Evolutionary conservation across 2,797 vertebrate species (phyloP).

Genomic region (Acanthopagrus latus): DNA sequence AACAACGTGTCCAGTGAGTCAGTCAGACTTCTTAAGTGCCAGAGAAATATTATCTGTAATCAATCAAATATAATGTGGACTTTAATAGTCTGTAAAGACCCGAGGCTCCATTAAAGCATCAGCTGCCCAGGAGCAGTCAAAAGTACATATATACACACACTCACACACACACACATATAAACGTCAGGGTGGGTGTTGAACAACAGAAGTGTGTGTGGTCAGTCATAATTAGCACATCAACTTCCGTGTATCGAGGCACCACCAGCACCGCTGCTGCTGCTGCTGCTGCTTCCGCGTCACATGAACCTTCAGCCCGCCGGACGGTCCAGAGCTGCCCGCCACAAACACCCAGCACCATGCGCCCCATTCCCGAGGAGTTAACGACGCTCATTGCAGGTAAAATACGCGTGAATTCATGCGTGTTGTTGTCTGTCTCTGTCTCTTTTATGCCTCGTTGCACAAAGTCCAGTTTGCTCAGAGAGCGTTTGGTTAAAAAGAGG

Average conservation of each 20-base stretch:
- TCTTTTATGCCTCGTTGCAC: not conserved
- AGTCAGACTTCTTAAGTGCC: slow-evolving; percentile 31
- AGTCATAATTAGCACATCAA: slow-evolving; percentile 52
- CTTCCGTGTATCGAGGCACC: slow-evolving; percentile 77
- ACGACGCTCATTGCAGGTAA: slow-evolving; percentile 85
- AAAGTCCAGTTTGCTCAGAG: not conserved
- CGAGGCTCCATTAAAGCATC: slow-evolving; percentile 63
- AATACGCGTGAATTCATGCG: rapidly evolving
- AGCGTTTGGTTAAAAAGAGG: slow-evolving; percentile 58
- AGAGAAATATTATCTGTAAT: slow-evolving; percentile 67
- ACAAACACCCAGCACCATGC: slow-evolving; percentile 70
- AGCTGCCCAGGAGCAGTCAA: slow-evolving; percentile 24
- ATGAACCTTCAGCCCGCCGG: slow-evolving; percentile 9
- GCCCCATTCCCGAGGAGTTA: slow-evolving; percentile 82
- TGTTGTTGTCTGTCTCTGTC: not conserved
- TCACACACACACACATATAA: slow-evolving; percentile 31
- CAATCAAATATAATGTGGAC: slow-evolving; percentile 64
- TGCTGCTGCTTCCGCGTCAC: slow-evolving; percentile 70
- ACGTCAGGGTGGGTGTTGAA: slow-evolving; percentile 35
- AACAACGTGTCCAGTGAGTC: slow-evolving; percentile 44
- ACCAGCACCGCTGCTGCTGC: slow-evolving; percentile 8
- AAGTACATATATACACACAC: slow-evolving; percentile 9
- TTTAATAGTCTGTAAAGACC: slow-evolving; percentile 70
- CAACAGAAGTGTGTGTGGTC: slow-evolving; percentile 43
- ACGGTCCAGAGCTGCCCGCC: slow-evolving; percentile 17